phyloP scores from a whole-genome alignment of 92 coral and sea anemone genomes.

The Zoanthus sociatus region DNA sequence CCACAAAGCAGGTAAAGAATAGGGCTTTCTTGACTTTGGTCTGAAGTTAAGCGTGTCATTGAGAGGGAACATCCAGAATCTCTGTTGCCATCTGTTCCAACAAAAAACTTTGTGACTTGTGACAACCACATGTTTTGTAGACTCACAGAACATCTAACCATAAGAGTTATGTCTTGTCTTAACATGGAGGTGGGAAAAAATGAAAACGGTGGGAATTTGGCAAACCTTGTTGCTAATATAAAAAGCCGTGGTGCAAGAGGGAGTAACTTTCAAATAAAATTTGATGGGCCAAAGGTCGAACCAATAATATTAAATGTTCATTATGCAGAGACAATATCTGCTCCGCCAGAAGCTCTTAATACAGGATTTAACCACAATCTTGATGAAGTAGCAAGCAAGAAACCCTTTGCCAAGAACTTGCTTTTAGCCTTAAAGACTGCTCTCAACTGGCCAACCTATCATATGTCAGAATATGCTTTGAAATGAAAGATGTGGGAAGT shows the following conservation, averaged over 20 bases:
- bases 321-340: slow-evolving; percentile 64
- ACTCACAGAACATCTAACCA: slow-evolving; percentile 24
- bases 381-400: slow-evolving; percentile 39
- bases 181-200: slow-evolving; percentile 19
- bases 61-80: slow-evolving; percentile 62
- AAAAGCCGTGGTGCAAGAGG: slow-evolving; percentile 39
- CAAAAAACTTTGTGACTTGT: slow-evolving; percentile 35
- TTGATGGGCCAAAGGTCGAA: slow-evolving; percentile 51
- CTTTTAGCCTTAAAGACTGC: slow-evolving; percentile 32
- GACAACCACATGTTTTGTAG: slow-evolving; percentile 38
- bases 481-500: slow-evolving; percentile 45
- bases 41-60: slow-evolving; percentile 63
- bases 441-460: slow-evolving; percentile 25
- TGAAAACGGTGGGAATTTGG: slow-evolving; percentile 18
- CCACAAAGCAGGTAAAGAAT: slow-evolving; percentile 63
- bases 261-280: slow-evolving; percentile 42
- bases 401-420: slow-evolving; percentile 36
- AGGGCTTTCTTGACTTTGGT: slow-evolving; percentile 60
- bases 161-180: slow-evolving; percentile 18
- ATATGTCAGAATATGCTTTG: slow-evolving; percentile 35
- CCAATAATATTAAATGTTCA: slow-evolving; percentile 40
- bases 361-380: slow-evolving; percentile 22
- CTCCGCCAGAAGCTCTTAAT: slow-evolving; percentile 55
- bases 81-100: slow-evolving; percentile 41
- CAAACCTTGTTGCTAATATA: slow-evolving; percentile 15